phyloP scores from a whole-genome alignment of 2,113 vertebrate genomes.

The Cricetomys ansorgei region DNA sequence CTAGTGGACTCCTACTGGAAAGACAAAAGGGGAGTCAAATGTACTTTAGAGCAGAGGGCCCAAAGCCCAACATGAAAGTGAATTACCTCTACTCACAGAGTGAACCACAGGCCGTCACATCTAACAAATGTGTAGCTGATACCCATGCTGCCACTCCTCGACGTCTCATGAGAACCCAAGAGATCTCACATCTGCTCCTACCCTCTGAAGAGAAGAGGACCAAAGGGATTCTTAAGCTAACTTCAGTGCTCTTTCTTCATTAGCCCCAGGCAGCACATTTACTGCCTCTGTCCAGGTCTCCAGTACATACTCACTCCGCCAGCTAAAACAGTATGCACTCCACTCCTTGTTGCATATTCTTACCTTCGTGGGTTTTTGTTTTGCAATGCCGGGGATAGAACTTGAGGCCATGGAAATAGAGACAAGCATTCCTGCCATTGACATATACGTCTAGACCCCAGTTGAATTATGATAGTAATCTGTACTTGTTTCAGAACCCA shows the following conservation, averaged over 20 bases:
- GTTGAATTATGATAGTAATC: background rate
- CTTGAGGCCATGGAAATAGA: background rate
- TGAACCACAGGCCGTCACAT: background rate
- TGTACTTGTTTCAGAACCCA: background rate
- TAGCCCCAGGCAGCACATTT: background rate
- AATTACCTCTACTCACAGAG: background rate
- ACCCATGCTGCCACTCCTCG: background rate
- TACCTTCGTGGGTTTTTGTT: background rate
- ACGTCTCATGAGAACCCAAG: background rate
- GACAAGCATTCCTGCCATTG: background rate
- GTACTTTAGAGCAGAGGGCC: background rate
- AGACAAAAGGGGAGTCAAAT: slow-evolving; percentile 59
- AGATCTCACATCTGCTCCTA: background rate
- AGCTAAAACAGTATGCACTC: background rate
- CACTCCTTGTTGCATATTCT: slow-evolving; percentile 14
- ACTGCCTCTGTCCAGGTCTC: background rate
- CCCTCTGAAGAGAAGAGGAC: background rate
- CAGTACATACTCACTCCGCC: background rate
- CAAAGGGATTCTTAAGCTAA: background rate
- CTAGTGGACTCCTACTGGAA: slow-evolving; percentile 83
- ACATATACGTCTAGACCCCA: background rate
- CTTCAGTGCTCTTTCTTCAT: background rate
- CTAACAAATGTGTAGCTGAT: background rate
- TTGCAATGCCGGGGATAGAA: background rate
- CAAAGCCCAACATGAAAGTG: slow-evolving; percentile 28